A percentile compares a stretch with the other conserved stretches of the same genome.
Evolutionary conservation across 2,113 vertebrate genomes (phyloP).

Genomic region (Numida meleagris): DNA sequence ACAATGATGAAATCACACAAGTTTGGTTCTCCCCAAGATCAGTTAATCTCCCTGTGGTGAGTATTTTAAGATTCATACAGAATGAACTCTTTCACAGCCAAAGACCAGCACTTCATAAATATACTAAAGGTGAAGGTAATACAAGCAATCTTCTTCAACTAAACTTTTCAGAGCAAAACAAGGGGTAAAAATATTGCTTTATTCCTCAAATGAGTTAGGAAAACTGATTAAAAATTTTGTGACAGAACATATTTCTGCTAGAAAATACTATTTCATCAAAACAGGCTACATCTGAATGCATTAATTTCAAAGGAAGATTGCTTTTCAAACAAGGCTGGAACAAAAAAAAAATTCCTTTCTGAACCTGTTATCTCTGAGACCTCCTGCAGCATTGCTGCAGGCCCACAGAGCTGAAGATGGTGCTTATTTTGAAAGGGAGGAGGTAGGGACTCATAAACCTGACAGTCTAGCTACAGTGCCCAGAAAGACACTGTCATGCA

Average conservation of each 20-base stretch:
- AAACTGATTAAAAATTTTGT: neutral
- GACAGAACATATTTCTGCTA: neutral
- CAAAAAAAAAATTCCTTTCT: neutral
- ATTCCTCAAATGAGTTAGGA: neutral
- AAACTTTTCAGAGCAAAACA: neutral
- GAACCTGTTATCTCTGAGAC: neutral
- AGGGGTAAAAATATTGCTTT: neutral
- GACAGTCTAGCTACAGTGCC: neutral
- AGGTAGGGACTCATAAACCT: neutral
- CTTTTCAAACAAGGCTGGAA: neutral
- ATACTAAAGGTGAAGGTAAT: neutral
- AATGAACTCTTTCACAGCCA: neutral
- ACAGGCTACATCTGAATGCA: neutral
- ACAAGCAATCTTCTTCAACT: neutral
- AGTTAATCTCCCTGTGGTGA: neutral
- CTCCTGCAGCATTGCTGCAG: neutral
- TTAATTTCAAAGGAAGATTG: neutral
- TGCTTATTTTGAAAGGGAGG: neutral
- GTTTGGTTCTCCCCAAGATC: neutral
- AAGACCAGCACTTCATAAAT: neutral
- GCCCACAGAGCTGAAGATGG: neutral
- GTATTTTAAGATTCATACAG: neutral
- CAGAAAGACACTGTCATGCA: neutral
- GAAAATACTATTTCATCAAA: neutral
- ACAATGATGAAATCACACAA: neutral